A percentile compares a stretch with the other conserved stretches of the same genome.
Conservation (phyloP, 2,797 vertebrate genomes). For the Labeo calbasu region DNA sequence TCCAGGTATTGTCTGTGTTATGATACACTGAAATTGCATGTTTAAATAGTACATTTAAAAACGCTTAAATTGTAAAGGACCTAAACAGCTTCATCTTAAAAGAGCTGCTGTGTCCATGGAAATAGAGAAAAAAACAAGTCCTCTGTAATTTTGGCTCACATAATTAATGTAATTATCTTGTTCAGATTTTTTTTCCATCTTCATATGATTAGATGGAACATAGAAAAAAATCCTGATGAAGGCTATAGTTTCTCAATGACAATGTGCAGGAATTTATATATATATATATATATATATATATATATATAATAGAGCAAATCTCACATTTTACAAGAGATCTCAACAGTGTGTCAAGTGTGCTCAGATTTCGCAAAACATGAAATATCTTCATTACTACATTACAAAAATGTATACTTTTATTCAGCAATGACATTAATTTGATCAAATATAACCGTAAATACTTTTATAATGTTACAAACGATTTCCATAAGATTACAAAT, state of each 20-base stretch:
- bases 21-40: slow-evolving; percentile 51
- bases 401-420: not conserved
- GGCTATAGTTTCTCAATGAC: not conserved
- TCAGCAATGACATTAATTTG: not conserved
- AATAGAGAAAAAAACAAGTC: not conserved
- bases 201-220: not conserved
- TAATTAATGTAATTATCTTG: slow-evolving; percentile 5
- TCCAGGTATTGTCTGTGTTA: slow-evolving; percentile 43
- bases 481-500: not conserved
- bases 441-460: not conserved
- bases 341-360: not conserved
- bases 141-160: not conserved
- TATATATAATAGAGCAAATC: not conserved
- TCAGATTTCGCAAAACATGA: not conserved
- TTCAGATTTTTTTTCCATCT: not conserved
- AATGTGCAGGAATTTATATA: not conserved
- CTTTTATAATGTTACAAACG: not conserved
- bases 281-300: not conserved
- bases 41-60: slow-evolving; percentile 42
- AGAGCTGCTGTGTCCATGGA: not conserved
- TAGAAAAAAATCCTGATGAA: not conserved
- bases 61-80: slow-evolving; percentile 6
- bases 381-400: not conserved
- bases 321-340: not conserved
- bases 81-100: not conserved